A percentile compares a stretch with the other conserved stretches of the same genome.
phyloP scores from a whole-genome alignment of 2,113 vertebrate species.

The Casuarius casuarius region DNA sequence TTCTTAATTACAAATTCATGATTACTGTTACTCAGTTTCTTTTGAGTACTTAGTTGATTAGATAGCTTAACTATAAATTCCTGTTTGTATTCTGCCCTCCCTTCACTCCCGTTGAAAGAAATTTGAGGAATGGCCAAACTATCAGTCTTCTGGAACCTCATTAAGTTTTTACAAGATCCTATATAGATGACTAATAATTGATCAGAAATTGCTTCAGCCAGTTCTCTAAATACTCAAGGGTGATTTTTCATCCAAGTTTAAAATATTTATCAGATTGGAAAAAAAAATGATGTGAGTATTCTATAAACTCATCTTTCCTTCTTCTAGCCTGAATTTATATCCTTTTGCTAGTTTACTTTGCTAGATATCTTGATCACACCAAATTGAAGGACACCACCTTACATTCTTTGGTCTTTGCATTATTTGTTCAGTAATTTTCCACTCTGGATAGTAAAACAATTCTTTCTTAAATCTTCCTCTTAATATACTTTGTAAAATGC shows the following conservation, averaged over 20 bases:
- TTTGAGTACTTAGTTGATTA: conserved; percentile 5
- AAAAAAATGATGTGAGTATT: not conserved
- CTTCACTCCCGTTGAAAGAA: not conserved
- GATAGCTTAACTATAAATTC: not conserved
- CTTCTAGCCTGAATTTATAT: not conserved
- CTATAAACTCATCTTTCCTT: not conserved
- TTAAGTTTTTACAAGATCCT: not conserved
- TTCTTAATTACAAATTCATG: not conserved
- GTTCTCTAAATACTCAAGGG: not conserved
- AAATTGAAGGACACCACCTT: not conserved
- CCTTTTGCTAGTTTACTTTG: accelerated
- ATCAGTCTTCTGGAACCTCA: not conserved
- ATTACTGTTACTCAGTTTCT: not conserved
- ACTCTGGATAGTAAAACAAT: too few species aligned
- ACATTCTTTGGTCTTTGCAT: not conserved
- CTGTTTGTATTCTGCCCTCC: not conserved
- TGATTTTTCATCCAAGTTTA: not conserved
- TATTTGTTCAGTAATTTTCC: not conserved
- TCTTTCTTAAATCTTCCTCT: not conserved
- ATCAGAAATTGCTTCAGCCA: not conserved
- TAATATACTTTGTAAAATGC: not conserved
- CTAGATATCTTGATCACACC: not conserved
- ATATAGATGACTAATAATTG: not conserved
- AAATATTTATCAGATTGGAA: not conserved
- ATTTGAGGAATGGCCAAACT: not conserved